A percentile compares a stretch with the other conserved stretches of the same genome.
phyloP scores from a whole-genome alignment of 2,113 vertebrate species.

The Rhombomys opimus region DNA sequence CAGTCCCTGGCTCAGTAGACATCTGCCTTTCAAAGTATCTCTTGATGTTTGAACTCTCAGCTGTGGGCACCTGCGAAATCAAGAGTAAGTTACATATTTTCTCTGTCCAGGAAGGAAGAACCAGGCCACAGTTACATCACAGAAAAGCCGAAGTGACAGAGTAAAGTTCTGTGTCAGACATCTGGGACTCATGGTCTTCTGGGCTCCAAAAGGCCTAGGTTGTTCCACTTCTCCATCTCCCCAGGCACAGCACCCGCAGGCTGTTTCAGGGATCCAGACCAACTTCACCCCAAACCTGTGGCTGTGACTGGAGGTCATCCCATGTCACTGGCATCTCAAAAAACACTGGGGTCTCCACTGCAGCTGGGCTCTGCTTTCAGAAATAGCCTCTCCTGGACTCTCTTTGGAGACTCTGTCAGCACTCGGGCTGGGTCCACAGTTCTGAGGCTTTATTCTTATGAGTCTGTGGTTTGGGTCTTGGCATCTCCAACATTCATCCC shows the following conservation, averaged over 20 bases:
- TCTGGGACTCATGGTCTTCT: neutral
- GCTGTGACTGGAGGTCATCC: neutral
- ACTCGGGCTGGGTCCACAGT: no score
- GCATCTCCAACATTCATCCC: neutral
- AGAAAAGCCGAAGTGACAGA: neutral
- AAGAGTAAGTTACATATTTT: neutral
- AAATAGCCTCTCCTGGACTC: neutral
- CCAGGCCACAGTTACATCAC: neutral
- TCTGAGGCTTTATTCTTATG: neutral
- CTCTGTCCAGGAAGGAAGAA: neutral
- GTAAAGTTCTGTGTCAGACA: neutral
- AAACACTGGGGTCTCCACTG: neutral
- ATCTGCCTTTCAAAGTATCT: neutral
- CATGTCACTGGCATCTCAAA: neutral
- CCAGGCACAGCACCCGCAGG: neutral
- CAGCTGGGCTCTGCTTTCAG: neutral
- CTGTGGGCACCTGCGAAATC: neutral
- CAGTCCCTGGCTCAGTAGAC: neutral
- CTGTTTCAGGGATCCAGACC: neutral
- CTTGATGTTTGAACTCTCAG: neutral
- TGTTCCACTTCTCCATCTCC: neutral
- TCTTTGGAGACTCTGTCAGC: neutral
- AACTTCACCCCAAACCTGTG: neutral
- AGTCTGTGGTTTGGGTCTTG: neutral
- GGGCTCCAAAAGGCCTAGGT: neutral